A percentile compares a stretch with the other conserved stretches of the same genome.
Conservation (phyloP, 2,797 vertebrate genomes). For the Trachops cirrhosus region DNA sequence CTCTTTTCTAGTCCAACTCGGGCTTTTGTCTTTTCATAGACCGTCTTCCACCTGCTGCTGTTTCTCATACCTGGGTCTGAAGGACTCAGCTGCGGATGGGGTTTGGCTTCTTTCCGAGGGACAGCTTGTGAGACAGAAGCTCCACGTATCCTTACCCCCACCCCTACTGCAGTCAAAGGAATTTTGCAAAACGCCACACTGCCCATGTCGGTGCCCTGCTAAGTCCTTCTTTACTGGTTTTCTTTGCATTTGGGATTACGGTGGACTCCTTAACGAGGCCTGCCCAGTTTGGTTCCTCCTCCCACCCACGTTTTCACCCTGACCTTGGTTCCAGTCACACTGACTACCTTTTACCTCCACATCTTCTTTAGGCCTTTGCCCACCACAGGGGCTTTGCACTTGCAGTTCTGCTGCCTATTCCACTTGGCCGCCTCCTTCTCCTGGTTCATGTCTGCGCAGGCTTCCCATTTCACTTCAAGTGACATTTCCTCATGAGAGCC, state of each 20-base stretch:
- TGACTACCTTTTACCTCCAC: background rate
- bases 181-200: background rate
- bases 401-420: background rate
- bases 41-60: background rate
- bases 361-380: background rate
- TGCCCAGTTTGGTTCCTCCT: background rate
- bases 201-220: background rate
- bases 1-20: background rate
- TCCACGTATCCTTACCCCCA: background rate
- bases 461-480: background rate
- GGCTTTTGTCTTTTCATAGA: background rate
- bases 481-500: background rate
- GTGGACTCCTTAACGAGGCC: background rate
- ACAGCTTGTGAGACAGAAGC: background rate
- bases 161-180: background rate
- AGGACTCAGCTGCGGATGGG: background rate
- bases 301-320: background rate
- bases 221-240: background rate
- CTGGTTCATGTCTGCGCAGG: background rate
- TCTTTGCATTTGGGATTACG: background rate
- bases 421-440: background rate
- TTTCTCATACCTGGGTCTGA: background rate
- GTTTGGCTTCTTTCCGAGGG: background rate
- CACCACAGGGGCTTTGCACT: background rate
- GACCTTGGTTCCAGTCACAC: background rate